Percentiles rank a stretch among this genome's conserved stretches.
These are phyloP conservation scores for Poeciliopsis prolifica DNA, from an alignment of 2,113 vertebrate species.

Conservation along the genomic window DNA sequence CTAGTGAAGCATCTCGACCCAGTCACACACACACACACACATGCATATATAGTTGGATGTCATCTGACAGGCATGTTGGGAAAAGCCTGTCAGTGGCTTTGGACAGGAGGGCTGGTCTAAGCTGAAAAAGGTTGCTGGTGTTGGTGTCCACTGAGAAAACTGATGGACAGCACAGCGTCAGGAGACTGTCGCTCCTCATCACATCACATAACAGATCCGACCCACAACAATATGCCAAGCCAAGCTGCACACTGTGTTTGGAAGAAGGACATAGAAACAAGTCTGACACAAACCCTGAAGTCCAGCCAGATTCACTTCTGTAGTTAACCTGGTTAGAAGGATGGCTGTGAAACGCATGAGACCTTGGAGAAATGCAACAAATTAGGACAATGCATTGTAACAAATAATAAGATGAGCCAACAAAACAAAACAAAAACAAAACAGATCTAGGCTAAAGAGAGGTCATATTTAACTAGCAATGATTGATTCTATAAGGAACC, in stretches of 20 bases:
- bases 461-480: too few species aligned
- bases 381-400: too few species aligned
- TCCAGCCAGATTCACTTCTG: too few species aligned
- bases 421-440: too few species aligned
- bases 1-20: slow-evolving; percentile 15
- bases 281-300: neutral
- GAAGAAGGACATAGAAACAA: neutral
- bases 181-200: slow-evolving; percentile 51
- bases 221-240: slow-evolving; percentile 4
- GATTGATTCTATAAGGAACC: too few species aligned
- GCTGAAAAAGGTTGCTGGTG: slow-evolving; percentile 62
- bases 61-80: slow-evolving; percentile 29
- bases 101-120: slow-evolving; percentile 61
- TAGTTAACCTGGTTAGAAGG: too few species aligned
- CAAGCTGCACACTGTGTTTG: neutral
- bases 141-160: slow-evolving; percentile 45
- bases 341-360: too few species aligned
- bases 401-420: too few species aligned
- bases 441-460: too few species aligned
- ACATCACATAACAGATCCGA: slow-evolving; percentile 38
- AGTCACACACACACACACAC: neutral
- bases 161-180: slow-evolving; percentile 51
- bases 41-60: slow-evolving; percentile 32
- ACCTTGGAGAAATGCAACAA: too few species aligned
- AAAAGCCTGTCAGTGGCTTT: slow-evolving; percentile 29